Base-by-base conservation (phyloP, 2,888 invertebrate genomes). In the Agriotes lineatus region DNA sequence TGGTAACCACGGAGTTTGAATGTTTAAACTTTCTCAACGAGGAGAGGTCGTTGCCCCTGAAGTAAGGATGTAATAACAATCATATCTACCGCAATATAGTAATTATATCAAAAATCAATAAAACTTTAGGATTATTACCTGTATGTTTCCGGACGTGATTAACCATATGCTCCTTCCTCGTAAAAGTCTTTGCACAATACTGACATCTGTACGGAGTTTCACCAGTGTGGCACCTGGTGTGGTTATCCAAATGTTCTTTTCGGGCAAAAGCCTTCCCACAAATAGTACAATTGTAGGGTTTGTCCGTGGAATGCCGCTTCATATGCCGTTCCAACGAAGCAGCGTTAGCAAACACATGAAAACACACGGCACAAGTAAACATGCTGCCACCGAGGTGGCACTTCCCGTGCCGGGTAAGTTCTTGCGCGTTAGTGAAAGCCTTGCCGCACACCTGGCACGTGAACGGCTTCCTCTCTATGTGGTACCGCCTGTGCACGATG, bases 211-310 rank as follows among this genome's bases (percentile, higher is more conserved):
- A 93, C 1, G 94, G 93, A 20, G 93, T 94, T 84, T 93, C 94
- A 57, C 94, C 94, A 56, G 94, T 94, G 82, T 91, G 94, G 84
- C 93, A 92, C 42, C 79, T 72, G 1, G 93, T 91, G 79, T 95
- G 95, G 84, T 94, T 94, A 84, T 94, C 93, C 73, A 95, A 87
- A 82, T 95, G 95, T 81, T 95, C 95, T 82, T 95, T 95, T 63
- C 95, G 88, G 9, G 94, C 93, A 84, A 95, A 95, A 20, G 93
- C 92, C 84, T 95, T 95, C 74, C 93, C 93, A 84, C 95, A 95
- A 78, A 93, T 92, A 16, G 92, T 90, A 85, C 95, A 95, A 70
- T 91, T 92, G 80, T 94, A 94, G 2, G 94, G 94, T 82, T 94
- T 94, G 82, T 94, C 94, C 68, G 93, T 93, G 2, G 93, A 90